These are phyloP conservation scores for Poecilia wingei DNA, from an alignment of 2,797 vertebrate genomes.

Conservation along the genomic window DNA sequence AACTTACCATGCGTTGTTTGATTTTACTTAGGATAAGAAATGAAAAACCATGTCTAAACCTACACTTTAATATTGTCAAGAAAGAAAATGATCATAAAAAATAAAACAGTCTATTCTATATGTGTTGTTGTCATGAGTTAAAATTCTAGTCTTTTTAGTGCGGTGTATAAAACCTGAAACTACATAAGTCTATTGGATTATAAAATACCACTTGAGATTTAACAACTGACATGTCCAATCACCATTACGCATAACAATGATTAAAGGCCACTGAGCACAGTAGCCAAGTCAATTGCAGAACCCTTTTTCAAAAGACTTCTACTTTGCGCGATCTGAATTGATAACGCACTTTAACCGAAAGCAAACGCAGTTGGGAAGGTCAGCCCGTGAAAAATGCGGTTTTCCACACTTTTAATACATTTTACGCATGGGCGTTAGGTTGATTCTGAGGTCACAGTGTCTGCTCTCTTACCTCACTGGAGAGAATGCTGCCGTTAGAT, in stretches of 20 bases:
- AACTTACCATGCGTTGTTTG: no score
- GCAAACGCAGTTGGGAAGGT: conserved; percentile 23
- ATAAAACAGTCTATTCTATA: neutral
- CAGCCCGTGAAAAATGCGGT: conserved; percentile 13
- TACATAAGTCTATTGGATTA: conserved; percentile 18
- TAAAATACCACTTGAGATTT: conserved; percentile 47
- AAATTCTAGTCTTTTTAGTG: neutral
- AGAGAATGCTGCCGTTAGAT: conserved; percentile 96
- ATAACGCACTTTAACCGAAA: conserved; percentile 18
- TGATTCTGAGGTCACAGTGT: conserved; percentile 1
- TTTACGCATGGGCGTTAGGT: neutral
- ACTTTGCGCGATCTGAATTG: conserved; percentile 35
- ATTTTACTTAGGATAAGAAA: neutral
- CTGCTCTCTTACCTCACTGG: conserved; percentile 89
- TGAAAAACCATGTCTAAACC: neutral
- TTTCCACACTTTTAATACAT: conserved; percentile 1
- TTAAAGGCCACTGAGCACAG: conserved; percentile 51
- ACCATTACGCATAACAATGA: conserved; percentile 36
- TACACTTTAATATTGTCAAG: neutral
- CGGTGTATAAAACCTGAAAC: neutral
- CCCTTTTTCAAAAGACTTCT: conserved; percentile 29
- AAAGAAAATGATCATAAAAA: neutral
- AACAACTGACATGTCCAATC: conserved; percentile 43
- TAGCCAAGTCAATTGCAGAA: conserved; percentile 39
- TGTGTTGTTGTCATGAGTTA: neutral